Evolutionary conservation across 1,140 invertebrate species (phyloP).

Genomic region (Eupeodes corollae): DNA sequence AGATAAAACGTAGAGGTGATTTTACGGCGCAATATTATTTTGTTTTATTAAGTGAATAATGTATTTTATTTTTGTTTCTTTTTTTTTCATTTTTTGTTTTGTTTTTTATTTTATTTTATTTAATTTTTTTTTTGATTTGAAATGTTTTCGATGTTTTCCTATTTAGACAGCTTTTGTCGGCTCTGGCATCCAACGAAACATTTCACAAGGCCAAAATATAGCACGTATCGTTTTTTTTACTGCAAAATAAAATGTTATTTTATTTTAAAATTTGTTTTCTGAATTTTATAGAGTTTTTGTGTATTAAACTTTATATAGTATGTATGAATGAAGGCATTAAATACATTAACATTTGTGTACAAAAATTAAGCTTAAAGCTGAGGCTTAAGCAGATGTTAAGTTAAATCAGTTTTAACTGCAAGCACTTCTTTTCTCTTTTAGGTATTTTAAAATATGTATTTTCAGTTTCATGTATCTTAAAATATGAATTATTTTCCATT

Average conservation of each 20-base stretch:
- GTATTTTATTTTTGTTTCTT: neutral
- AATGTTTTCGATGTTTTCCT: constrained; percentile 31
- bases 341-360: no score
- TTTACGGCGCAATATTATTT: neutral
- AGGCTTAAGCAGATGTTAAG: no score
- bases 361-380: no score
- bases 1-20: neutral
- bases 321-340: no score
- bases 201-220: constrained; percentile 37
- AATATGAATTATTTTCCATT: no score
- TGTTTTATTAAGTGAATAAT: neutral
- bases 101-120: constrained; percentile 21
- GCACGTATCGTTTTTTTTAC: constrained; percentile 36
- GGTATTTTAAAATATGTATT: no score
- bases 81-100: constrained; percentile 1
- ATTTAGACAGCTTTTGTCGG: constrained; percentile 38
- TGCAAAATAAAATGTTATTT: constrained; percentile 5
- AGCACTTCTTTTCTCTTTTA: no score
- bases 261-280: no score
- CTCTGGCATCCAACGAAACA: constrained; percentile 38
- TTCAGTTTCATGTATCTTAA: no score
- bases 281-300: no score
- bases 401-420: no score
- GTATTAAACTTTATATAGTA: no score
- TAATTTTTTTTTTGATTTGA: constrained; percentile 5